These are phyloP conservation scores for Colaptes auratus DNA, from an alignment of 2,113 vertebrate genomes.

Conservation along the genomic window DNA sequence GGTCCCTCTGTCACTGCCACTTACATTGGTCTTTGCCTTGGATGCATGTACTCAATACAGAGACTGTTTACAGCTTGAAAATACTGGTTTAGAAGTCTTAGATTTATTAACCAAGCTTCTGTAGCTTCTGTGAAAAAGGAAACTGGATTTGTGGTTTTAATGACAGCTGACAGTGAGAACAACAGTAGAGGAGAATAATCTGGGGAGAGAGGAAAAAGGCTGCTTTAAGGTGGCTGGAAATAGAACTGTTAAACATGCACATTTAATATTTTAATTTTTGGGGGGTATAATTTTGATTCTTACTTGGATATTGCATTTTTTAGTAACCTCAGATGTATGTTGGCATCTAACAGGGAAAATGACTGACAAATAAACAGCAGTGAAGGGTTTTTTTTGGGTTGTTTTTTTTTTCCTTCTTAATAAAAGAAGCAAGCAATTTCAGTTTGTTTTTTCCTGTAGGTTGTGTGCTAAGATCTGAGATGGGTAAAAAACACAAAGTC, in stretches of 20 bases:
- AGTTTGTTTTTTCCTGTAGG: neutral
- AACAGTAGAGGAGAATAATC: neutral
- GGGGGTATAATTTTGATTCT: neutral
- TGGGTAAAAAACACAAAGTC: neutral
- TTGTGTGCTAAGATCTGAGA: conserved; percentile 11
- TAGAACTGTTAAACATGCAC: neutral
- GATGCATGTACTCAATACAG: neutral
- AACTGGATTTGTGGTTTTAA: neutral
- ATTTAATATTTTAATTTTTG: neutral
- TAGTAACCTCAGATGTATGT: neutral
- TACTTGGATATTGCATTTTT: neutral
- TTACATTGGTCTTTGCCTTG: neutral
- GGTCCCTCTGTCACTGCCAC: neutral
- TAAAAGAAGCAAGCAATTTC: neutral
- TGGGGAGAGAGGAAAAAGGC: neutral
- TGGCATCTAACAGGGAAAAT: neutral
- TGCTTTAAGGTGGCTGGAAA: neutral
- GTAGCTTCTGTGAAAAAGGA: neutral
- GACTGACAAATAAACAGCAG: neutral
- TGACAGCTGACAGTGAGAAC: neutral
- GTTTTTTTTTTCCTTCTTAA: neutral
- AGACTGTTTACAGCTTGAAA: neutral
- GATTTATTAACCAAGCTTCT: neutral
- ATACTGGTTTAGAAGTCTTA: neutral
- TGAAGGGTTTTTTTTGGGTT: neutral